These are phyloP conservation scores for Poeciliopsis turrubarensis DNA, from an alignment of 2,113 vertebrate genomes.

Conservation along the genomic window DNA sequence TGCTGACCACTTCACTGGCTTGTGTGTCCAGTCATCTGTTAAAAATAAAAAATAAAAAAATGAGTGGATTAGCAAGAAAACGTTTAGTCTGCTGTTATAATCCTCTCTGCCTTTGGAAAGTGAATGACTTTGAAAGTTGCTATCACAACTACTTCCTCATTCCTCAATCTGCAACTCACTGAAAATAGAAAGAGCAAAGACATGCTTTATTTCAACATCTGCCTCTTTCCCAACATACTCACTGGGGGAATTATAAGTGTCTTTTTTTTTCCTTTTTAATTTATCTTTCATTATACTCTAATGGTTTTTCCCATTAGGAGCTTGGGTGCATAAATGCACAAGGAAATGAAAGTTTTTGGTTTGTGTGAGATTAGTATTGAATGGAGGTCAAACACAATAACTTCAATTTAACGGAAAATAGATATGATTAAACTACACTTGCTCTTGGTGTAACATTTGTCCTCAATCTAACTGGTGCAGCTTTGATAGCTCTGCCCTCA, in stretches of 20 bases:
- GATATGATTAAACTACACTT: slow-evolving; percentile 67
- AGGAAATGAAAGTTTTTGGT: slow-evolving; percentile 68
- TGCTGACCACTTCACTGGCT: background rate
- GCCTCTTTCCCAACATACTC: slow-evolving; percentile 37
- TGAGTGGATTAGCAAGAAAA: slow-evolving; percentile 33
- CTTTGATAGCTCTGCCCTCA: slow-evolving; percentile 56
- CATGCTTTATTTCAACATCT: slow-evolving; percentile 18
- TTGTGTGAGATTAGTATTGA: slow-evolving; percentile 70
- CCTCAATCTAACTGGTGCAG: slow-evolving; percentile 49
- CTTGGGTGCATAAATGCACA: slow-evolving; percentile 53
- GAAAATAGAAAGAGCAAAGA: slow-evolving; percentile 31
- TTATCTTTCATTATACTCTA: slow-evolving; percentile 71
- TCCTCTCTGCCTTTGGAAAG: slow-evolving; percentile 56
- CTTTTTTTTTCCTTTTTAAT: slow-evolving; percentile 64
- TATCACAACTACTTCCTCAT: slow-evolving; percentile 32
- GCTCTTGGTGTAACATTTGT: slow-evolving; percentile 66
- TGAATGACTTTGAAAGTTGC: slow-evolving; percentile 66
- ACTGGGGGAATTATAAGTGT: slow-evolving; percentile 70
- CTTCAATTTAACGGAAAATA: slow-evolving; percentile 68
- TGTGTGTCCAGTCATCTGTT: slow-evolving; percentile 25
- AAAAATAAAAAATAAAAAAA: slow-evolving; percentile 10
- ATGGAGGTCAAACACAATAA: slow-evolving; percentile 76
- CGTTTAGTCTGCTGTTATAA: slow-evolving; percentile 40
- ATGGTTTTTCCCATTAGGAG: slow-evolving; percentile 71
- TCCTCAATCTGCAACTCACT: background rate